A percentile compares a stretch with the other conserved stretches of the same genome.
Conservation (phyloP, 2,888 invertebrate genomes). For the Epinotia demarniana region DNA sequence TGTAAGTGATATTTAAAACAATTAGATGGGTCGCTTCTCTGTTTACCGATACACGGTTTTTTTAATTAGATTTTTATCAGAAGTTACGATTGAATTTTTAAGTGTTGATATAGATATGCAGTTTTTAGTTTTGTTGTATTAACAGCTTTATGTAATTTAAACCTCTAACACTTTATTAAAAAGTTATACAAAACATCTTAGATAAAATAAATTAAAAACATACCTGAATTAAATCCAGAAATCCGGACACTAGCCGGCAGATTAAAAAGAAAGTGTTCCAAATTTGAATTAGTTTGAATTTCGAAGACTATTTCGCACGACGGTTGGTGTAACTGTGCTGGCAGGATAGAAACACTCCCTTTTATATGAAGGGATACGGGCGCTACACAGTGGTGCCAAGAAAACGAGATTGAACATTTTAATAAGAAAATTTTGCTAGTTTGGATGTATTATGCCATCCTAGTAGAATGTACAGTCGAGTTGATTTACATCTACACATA, state of each 20-base stretch:
- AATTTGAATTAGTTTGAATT: constrained; percentile 28
- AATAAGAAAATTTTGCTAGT: not conserved
- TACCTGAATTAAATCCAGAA: constrained; percentile 26
- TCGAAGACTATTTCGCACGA: constrained; percentile 37
- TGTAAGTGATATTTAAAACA: too few relatives aligned
- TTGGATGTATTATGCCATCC: too few relatives aligned
- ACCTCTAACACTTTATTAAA: too few relatives aligned
- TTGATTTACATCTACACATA: too few relatives aligned
- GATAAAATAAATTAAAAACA: not conserved
- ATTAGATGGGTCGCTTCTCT: too few relatives aligned
- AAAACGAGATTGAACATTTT: not conserved
- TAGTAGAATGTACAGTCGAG: too few relatives aligned
- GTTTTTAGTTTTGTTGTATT: too few relatives aligned
- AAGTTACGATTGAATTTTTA: too few relatives aligned
- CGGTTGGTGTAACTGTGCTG: constrained; percentile 37
- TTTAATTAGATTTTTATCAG: too few relatives aligned
- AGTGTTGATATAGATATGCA: too few relatives aligned
- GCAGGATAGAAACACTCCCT: constrained; percentile 27
- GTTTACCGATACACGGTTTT: too few relatives aligned
- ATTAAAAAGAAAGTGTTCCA: constrained; percentile 30
- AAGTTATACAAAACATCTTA: not conserved
- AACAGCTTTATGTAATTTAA: too few relatives aligned
- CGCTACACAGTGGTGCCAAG: constrained; percentile 32
- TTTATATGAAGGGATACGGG: constrained; percentile 38
- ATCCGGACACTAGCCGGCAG: constrained; percentile 26